Evolutionary conservation across 2,888 invertebrate genomes (phyloP).

Genomic region (Pogonocherus hispidulus): DNA sequence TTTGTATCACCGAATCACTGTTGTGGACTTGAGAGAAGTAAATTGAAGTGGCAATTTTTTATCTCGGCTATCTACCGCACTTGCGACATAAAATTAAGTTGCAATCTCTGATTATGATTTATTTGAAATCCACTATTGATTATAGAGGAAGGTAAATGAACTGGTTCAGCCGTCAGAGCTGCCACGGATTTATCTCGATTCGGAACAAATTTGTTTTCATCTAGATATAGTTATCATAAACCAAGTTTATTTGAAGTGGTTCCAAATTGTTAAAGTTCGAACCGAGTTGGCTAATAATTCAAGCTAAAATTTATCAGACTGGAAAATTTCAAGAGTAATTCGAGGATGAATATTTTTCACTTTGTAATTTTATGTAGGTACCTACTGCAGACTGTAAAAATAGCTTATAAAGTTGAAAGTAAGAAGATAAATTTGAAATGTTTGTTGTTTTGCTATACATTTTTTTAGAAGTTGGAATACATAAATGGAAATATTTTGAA

Average conservation of each 20-base stretch:
- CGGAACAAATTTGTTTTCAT: conserved; percentile 25
- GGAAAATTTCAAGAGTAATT: conserved; percentile 18
- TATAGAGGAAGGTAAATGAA: conserved; percentile 24
- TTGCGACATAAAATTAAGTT: too few species aligned
- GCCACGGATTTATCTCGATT: conserved; percentile 9
- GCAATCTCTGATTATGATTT: too few species aligned
- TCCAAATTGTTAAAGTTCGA: conserved; percentile 23
- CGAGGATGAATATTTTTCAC: neutral
- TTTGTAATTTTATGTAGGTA: neutral
- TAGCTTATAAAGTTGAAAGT: too few species aligned
- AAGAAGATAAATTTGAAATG: too few species aligned
- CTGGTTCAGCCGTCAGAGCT: conserved; percentile 9
- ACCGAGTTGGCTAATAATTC: conserved; percentile 15
- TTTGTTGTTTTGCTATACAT: too few species aligned
- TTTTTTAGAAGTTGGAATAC: too few species aligned
- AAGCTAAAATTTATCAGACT: conserved; percentile 9
- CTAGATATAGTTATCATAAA: conserved; percentile 26
- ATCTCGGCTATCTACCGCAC: too few species aligned
- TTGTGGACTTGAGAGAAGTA: too few species aligned
- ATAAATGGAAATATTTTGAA: too few species aligned
- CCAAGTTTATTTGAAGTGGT: conserved; percentile 25
- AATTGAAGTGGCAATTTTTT: too few species aligned
- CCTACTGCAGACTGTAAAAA: neutral
- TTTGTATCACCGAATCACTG: too few species aligned
- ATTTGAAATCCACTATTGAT: too few species aligned